Evolutionary conservation across 2,888 invertebrate genomes (phyloP).

Genomic region (Agonopterix subpropinquella): DNA sequence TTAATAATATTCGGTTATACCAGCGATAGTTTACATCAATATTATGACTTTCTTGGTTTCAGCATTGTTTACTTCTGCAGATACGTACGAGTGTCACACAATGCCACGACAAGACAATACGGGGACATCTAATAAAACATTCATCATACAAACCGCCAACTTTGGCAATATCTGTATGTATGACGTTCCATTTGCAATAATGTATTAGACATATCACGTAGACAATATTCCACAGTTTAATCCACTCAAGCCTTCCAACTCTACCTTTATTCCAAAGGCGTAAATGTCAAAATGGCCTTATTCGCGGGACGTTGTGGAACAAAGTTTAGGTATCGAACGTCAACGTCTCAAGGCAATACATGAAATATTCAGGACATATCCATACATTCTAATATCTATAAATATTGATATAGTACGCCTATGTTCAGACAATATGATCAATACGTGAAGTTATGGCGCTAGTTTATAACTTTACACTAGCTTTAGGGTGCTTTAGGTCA

Average conservation of each 20-base stretch:
- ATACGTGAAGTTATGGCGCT: too few species aligned
- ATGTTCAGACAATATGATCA: too few species aligned
- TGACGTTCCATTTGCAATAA: slow-evolving; percentile 11
- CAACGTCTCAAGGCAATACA: slow-evolving; percentile 11
- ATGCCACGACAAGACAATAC: background rate
- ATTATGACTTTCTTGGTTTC: too few species aligned
- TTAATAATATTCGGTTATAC: too few species aligned
- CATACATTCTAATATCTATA: slow-evolving; percentile 7
- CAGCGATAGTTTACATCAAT: too few species aligned
- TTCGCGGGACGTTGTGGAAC: background rate
- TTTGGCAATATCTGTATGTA: slow-evolving; percentile 6
- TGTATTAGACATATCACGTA: slow-evolving; percentile 12
- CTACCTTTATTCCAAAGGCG: too few species aligned
- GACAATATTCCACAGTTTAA: slow-evolving; percentile 3
- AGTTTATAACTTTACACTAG: background rate
- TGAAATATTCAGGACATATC: slow-evolving; percentile 16
- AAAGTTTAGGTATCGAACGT: slow-evolving; percentile 9
- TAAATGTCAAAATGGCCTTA: too few species aligned
- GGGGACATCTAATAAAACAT: too few species aligned
- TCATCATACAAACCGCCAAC: background rate
- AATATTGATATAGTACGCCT: background rate
- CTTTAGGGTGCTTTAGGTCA: slow-evolving; percentile 7
- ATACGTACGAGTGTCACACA: background rate
- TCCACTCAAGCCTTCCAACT: too few species aligned
- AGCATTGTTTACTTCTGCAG: too few species aligned